These are phyloP conservation scores for Thermophis baileyi DNA, from an alignment of 2,113 vertebrate genomes.

Conservation along the genomic window DNA sequence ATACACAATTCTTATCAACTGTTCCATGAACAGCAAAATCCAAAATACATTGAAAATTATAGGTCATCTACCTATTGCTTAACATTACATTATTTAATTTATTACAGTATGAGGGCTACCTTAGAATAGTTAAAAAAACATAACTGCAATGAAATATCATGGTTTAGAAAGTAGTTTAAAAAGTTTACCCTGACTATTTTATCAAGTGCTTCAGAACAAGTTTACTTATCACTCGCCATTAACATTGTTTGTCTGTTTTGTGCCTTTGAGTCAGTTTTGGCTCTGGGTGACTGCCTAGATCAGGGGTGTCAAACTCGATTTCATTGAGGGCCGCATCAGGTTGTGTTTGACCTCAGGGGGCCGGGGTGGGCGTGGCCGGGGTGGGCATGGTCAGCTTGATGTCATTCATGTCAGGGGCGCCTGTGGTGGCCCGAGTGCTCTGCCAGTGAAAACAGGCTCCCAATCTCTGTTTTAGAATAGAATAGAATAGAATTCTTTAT, in stretches of 20 bases:
- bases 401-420: too few species aligned
- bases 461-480: too few species aligned
- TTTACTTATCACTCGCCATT: neutral
- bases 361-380: rapidly evolving
- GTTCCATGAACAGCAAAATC: neutral
- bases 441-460: too few species aligned
- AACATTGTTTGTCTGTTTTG: neutral
- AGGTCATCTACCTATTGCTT: neutral
- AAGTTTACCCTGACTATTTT: neutral
- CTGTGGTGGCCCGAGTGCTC: too few species aligned
- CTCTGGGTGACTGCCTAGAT: neutral
- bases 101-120: neutral
- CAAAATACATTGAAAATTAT: neutral
- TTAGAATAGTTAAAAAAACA: neutral
- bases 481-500: too few species aligned
- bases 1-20: neutral
- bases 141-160: neutral
- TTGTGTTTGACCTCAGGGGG: too few species aligned
- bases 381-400: too few species aligned
- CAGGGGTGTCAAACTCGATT: too few species aligned
- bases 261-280: neutral
- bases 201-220: neutral
- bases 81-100: neutral
- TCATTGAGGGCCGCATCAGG: too few species aligned
- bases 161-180: neutral